Evolutionary conservation across 2,113 vertebrate genomes (phyloP).

Genomic region (Indicator maculatus): DNA sequence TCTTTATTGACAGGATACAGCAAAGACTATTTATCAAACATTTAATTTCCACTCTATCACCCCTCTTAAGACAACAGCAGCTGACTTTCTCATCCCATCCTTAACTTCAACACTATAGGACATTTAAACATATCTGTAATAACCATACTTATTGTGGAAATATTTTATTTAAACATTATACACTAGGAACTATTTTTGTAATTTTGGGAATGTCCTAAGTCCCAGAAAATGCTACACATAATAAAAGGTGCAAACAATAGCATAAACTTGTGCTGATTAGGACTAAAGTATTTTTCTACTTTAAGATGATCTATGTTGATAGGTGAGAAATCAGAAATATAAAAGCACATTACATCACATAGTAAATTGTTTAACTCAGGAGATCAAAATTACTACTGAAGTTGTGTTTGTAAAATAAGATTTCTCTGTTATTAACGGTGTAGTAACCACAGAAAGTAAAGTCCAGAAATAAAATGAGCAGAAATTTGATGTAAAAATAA

Average conservation of each 20-base stretch:
- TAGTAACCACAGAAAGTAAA: background rate
- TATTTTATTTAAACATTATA: background rate
- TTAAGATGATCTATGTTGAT: background rate
- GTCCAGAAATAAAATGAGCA: background rate
- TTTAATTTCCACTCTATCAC: background rate
- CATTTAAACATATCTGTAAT: background rate
- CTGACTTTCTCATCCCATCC: background rate
- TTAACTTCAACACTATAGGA: background rate
- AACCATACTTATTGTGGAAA: background rate
- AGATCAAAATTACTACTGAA: background rate
- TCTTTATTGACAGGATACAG: background rate
- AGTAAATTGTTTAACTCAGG: background rate
- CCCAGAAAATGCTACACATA: background rate
- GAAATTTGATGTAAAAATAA: background rate
- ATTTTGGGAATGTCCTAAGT: background rate
- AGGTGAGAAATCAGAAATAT: background rate
- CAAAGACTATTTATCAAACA: background rate
- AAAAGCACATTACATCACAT: background rate
- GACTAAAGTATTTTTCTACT: background rate
- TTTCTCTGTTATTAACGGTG: background rate
- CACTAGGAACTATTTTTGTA: background rate
- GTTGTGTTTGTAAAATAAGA: background rate
- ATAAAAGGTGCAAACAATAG: background rate
- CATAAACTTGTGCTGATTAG: background rate
- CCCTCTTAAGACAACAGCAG: background rate